A percentile compares a stretch with the other conserved stretches of the same genome.
Evolutionary conservation across 1,140 invertebrate genomes (phyloP).

Genomic region (Calosoma granatense): DNA sequence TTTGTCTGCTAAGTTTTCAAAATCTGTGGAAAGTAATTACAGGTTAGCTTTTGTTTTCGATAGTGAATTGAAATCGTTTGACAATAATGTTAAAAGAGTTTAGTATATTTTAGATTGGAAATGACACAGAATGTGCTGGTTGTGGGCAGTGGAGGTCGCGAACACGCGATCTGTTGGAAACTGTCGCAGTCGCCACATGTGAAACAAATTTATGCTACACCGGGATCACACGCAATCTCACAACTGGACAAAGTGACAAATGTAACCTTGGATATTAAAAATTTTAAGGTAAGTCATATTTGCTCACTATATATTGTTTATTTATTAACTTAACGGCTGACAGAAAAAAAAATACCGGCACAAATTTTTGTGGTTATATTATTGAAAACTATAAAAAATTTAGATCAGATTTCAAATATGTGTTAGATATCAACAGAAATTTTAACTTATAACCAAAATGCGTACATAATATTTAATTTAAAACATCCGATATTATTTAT

Average conservation of each 20-base stretch:
- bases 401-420: no score
- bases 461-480: no score
- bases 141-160: constrained; percentile 87
- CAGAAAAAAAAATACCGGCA: no score
- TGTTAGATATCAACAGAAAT: not conserved
- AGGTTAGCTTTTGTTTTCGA: no score
- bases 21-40: not conserved
- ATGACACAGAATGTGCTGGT: constrained; percentile 58
- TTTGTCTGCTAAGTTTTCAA: not conserved
- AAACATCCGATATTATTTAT: no score
- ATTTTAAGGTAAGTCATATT: constrained; percentile 50
- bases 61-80: no score
- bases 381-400: no score
- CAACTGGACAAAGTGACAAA: constrained; percentile 53
- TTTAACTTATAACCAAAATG: no score
- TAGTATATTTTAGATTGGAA: not conserved
- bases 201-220: constrained; percentile 65
- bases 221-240: constrained; percentile 83
- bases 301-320: constrained; percentile 15
- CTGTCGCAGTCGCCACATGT: constrained; percentile 67
- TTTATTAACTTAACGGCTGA: no score
- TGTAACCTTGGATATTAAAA: constrained; percentile 51
- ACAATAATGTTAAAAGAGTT: no score
- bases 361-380: no score
- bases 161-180: constrained; percentile 92